Evolutionary conservation across 2,888 invertebrate species (phyloP), one percentile per base, ranked within the genome.

Genomic region (Epistrophella euchroma): DNA sequence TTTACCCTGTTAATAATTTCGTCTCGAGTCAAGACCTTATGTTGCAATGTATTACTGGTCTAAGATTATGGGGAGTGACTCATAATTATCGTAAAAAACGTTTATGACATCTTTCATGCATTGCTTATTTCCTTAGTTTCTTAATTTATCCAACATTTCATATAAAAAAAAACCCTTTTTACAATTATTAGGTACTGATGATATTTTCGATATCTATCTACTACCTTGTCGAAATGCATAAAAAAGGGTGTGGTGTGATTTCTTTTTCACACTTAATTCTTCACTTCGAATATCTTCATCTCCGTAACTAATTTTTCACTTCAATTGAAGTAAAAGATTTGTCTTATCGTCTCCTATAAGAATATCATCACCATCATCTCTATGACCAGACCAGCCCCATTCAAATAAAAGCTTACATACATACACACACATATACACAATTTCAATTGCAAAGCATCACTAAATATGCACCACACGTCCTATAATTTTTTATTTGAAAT

Each of bases 401-500:
- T 19, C 7, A 45, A 35, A 32, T 35, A 47, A 15, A 5, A 25
- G 1, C 71, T 52, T 72, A 70, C 66, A 68, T 55, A 75, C 80
- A 62, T 47, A 47, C 47, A 15, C 19, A 37, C 25, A 71, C 6
- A 62, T 47, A 47, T 47, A 17, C 13, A 71, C 1, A 35, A 28
- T 25, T 52, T 52, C 32, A 52, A 52, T 37, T 68, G 13, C 64
- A 72, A 68, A 70, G 71, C 60, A 86, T 78, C 77, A 68, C 78
- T 74, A 75, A 68, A 83, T 71, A 79, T 76, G 79, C 78, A 77
- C 52, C 74, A 79, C 84, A 85, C 85, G 82, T 86, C 74, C 74
- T 74, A 82, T 82, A 66, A 70, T 71, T 77, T 77, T 77, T 85
- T 70, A 75, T 80, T 43, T 19, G 52, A 79, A 56, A 80, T 80